Percentiles rank a stretch among this genome's conserved stretches.
These are phyloP conservation scores for Galerucella pusilla DNA, from an alignment of 2,888 invertebrate species.

Conservation along the genomic window DNA sequence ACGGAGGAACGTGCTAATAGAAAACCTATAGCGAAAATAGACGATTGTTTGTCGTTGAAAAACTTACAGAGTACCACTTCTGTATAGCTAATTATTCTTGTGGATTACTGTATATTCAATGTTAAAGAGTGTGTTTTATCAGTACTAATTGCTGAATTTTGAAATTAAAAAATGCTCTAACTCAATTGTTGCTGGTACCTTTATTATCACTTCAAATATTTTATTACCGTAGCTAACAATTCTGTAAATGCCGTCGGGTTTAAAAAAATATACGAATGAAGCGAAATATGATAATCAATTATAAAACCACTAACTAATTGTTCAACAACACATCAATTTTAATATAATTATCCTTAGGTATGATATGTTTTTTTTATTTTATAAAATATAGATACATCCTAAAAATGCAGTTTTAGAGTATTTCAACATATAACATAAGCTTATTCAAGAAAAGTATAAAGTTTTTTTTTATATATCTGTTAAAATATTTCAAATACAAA, in stretches of 20 bases:
- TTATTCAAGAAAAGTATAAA: neutral
- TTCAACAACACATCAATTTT: conserved; percentile 24
- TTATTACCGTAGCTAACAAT: neutral
- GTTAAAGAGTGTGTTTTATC: too few relatives aligned
- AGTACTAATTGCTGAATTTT: too few relatives aligned
- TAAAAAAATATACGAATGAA: conserved; percentile 5
- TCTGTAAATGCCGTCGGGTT: neutral
- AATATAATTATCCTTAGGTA: conserved; percentile 38
- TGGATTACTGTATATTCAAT: too few relatives aligned
- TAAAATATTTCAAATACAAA: neutral
- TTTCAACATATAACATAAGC: neutral
- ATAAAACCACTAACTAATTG: conserved; percentile 15
- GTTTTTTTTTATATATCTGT: neutral
- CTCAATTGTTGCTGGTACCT: too few relatives aligned
- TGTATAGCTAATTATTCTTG: too few relatives aligned
- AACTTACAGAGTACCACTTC: too few relatives aligned
- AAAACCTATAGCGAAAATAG: too few relatives aligned
- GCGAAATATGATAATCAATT: conserved; percentile 7
- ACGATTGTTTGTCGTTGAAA: too few relatives aligned
- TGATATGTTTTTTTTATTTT: conserved; percentile 44
- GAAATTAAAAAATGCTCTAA: too few relatives aligned
- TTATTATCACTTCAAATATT: too few relatives aligned
- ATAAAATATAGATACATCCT: conserved; percentile 37
- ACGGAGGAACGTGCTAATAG: too few relatives aligned
- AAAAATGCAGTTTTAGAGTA: conserved; percentile 9